These are phyloP conservation scores for Procambarus clarkii DNA, from an alignment of 1,140 invertebrate species.

Conservation along the genomic window DNA sequence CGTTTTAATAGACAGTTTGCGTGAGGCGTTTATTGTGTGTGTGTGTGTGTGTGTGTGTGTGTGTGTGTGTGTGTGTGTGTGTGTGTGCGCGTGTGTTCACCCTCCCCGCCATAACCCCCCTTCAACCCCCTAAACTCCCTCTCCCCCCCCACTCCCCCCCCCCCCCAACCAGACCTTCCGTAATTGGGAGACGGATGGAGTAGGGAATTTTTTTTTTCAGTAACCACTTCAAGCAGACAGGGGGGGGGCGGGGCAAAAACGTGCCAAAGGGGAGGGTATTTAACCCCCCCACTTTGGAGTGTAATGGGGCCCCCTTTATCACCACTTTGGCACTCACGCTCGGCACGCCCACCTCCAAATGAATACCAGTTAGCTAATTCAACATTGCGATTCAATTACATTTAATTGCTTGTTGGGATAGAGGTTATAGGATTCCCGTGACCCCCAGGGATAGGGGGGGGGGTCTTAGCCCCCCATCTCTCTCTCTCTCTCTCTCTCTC, in stretches of 20 bases:
- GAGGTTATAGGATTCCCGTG: neutral
- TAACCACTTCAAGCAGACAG: neutral
- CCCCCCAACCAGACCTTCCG: no score
- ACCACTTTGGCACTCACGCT: neutral
- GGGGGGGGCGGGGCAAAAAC: neutral
- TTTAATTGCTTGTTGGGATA: conserved; percentile 55
- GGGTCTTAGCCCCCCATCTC: neutral
- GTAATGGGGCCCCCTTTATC: conserved; percentile 2
- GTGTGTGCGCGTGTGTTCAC: no score
- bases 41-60: neutral
- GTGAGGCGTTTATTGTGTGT: no score
- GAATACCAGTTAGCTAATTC: conserved; percentile 57
- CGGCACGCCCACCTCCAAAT: conserved; percentile 8
- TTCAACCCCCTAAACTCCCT: no score
- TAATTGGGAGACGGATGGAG: no score
- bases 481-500: neutral
- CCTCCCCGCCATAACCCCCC: no score
- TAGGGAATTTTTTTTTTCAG: neutral
- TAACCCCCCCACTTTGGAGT: neutral
- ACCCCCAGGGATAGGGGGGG: neutral
- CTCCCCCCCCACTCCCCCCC: no score
- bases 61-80: neutral
- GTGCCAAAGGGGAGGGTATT: neutral
- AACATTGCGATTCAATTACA: conserved; percentile 63
- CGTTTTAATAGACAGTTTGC: no score